Evolutionary conservation across 1,140 invertebrate species (phyloP).

Genomic region (Platyura marginata): DNA sequence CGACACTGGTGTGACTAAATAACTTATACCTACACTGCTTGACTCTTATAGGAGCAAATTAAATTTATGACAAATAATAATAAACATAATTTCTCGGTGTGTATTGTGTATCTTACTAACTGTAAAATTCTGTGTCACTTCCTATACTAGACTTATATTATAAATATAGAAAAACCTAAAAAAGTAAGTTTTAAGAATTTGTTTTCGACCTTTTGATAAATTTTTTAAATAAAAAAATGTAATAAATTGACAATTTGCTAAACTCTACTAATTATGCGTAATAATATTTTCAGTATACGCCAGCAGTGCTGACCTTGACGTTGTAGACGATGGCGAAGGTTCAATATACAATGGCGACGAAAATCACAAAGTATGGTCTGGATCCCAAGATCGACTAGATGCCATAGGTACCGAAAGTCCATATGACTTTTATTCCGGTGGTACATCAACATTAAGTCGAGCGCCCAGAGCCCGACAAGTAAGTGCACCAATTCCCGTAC

Average conservation of each 20-base stretch:
- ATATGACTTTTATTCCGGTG: slow-evolving; percentile 45
- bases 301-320: slow-evolving; percentile 29
- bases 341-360: slow-evolving; percentile 77
- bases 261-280: background rate
- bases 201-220: too few species aligned
- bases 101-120: too few species aligned
- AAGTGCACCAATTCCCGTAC: slow-evolving; percentile 51
- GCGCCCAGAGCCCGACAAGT: slow-evolving; percentile 64
- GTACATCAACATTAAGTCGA: slow-evolving; percentile 49
- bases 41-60: too few species aligned
- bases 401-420: slow-evolving; percentile 29
- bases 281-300: slow-evolving; percentile 23
- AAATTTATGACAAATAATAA: too few species aligned
- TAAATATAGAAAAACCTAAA: background rate
- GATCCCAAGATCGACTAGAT: slow-evolving; percentile 51
- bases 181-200: background rate
- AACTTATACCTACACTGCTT: too few species aligned
- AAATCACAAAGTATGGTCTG: slow-evolving; percentile 85
- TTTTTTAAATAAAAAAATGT: background rate
- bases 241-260: slow-evolving; percentile 1
- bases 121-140: too few species aligned
- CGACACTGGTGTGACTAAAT: too few species aligned
- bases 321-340: slow-evolving; percentile 46
- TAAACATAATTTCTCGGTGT: too few species aligned
- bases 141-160: too few species aligned